Percentiles rank a stretch among this genome's conserved stretches.
Evolutionary conservation across 2,113 vertebrate genomes (phyloP).

Genomic region (Pituophis catenifer): DNA sequence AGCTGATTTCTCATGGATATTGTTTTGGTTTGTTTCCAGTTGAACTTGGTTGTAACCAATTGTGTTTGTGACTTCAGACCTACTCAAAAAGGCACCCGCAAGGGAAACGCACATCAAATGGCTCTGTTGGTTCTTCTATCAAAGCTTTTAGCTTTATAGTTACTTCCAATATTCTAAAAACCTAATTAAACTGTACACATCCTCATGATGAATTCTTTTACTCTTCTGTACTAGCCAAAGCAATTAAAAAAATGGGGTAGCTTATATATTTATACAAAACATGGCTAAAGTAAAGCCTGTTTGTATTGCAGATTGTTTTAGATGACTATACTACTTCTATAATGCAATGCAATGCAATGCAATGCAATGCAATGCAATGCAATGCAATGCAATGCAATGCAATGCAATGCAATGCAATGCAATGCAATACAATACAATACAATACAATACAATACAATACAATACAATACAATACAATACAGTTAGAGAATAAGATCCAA

Average conservation of each 20-base stretch:
- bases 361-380: too few relatives aligned
- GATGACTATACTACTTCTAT: not conserved
- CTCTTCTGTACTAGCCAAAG: not conserved
- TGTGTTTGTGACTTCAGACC: not conserved
- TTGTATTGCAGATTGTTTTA: not conserved
- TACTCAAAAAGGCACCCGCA: not conserved
- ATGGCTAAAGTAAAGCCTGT: not conserved
- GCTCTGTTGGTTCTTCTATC: not conserved
- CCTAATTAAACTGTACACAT: not conserved
- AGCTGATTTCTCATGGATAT: not conserved
- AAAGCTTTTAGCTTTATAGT: not conserved
- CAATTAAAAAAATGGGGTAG: not conserved
- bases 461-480: not conserved
- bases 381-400: not conserved
- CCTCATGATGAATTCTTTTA: not conserved
- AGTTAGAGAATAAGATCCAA: not conserved
- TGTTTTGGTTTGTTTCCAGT: not conserved
- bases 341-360: not conserved
- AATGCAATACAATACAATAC: too few relatives aligned
- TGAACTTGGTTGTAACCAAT: not conserved
- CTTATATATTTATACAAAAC: not conserved
- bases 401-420: not conserved
- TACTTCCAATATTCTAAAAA: not conserved
- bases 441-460: not conserved
- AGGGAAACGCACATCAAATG: fast-evolving